Evolutionary conservation across 2,797 vertebrate genomes (phyloP).

Genomic region (Sphenopsis melanotis): DNA sequence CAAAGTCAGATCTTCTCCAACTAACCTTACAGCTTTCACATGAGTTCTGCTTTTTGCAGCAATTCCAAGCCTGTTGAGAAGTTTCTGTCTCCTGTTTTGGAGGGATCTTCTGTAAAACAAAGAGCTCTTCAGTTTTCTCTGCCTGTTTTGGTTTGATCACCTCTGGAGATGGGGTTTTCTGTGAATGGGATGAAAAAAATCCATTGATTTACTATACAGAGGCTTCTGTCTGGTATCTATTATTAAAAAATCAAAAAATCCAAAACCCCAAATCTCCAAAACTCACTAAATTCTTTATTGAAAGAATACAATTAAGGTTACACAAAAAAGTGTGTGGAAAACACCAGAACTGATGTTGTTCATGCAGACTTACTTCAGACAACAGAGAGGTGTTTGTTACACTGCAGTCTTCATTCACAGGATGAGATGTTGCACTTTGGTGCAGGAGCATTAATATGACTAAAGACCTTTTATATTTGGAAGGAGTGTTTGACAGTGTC

Average conservation of each 20-base stretch:
- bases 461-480: not conserved
- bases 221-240: not conserved
- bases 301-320: not conserved
- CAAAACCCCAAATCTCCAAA: not conserved
- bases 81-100: not conserved
- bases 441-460: not conserved
- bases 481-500: rapidly evolving
- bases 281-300: not conserved
- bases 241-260: not conserved
- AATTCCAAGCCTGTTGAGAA: not conserved
- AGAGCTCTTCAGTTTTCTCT: not conserved
- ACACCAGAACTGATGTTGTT: not conserved
- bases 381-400: not conserved
- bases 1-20: not conserved
- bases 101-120: not conserved
- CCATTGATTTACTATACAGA: not conserved
- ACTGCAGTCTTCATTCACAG: not conserved
- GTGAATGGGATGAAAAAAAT: not conserved
- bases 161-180: not conserved
- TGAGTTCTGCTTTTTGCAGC: not conserved
- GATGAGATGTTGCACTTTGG: not conserved
- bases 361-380: not conserved
- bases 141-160: not conserved
- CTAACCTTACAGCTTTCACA: not conserved
- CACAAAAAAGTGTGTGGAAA: not conserved